Base-by-base conservation (phyloP, 30 jellyfish, hydroid and myxozoan species). In the Nemopilema nomurai region DNA sequence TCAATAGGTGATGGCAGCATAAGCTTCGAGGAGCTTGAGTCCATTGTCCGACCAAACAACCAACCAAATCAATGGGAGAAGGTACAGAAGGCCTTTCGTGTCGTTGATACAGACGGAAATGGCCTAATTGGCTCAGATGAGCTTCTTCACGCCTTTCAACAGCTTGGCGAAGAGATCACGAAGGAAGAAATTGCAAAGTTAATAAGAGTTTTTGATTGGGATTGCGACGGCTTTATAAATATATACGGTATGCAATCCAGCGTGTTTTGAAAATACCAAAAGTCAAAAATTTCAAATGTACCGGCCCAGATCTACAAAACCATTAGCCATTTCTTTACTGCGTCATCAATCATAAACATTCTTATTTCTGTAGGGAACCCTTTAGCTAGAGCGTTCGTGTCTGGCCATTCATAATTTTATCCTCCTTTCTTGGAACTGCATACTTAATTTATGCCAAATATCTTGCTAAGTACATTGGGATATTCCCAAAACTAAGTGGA, bases 41-140 rank as follows among this genome's bases (percentile, higher is more conserved):
- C 77, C 4, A 25, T 83, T 23, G 92, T 83, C n/a, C 71, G 85
- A 50, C 92, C 92, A 0, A 71, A 72, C 50, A 52, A 62, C 62
- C 86, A 19, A 71, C 62, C 67, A 27, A 67, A 71, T n/a, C 71
- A 41, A 23, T 57, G 74, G 49, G 92, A 83, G 62, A 83, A 83
- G 24, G 67, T 73, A 8, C 77, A 83, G 50, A 41, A 85, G 30
- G 92, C 92, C 0, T 83, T 83, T 74, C 41, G 63, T 1, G 86
- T 67, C 41, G 74, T 83, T 17, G 92, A 83, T 26, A 83, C 92
- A 0, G 86, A 83, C 50, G 51, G 76, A 52, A 73, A 83, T 73
- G 92, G 92, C n/a, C 71, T 83, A 33, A 83, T 83, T 41, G 92
- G 92, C 49, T 79, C 86, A 1, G 86, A 83, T 8, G 92, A 83